Base-by-base conservation (phyloP, 92 coral and sea anemone genomes). In the Parazoanthus darwini region DNA sequence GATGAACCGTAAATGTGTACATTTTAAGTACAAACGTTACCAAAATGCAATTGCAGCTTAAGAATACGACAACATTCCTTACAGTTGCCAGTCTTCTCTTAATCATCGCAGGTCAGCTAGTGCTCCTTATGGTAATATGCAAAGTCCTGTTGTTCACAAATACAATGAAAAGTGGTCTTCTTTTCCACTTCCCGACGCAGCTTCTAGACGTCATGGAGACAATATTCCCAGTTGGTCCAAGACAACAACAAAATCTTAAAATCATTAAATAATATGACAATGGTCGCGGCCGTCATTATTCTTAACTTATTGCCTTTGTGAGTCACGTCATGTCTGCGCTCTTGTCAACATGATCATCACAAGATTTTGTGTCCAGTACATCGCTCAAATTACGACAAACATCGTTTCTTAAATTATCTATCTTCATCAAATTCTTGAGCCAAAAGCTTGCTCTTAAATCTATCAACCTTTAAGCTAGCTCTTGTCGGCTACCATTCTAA, bases 1-100 rank as follows among this genome's bases (percentile, higher is more conserved):
- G 66, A n/a, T 23, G 46, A 46, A 84, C 68, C 2, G 78, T 29
- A 0, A 71, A 33, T 4, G 68, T 72, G 87, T 84, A 84, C 87
- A 84, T 70, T 79, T 84, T 84, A 79, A 84, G 71, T 20, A 84
- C 7, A 44, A 84, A 73, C 3, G 87, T 84, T 44, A 71, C 23
- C 15, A 84, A 46, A 71, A 84, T 48, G 37, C 87, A 68, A 8
- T 48, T 84, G 78, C 77, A 70, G 13, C 67, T 78, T 6, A 84
- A 54, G n/a, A 84, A 84, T 13, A 84, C 23, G 42, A 71, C 42
- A 3, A 50, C 63, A 26, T 51, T 84, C 66, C 26, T 70, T 50
- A 84, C 26, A 26, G 87, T 83, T 3, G 87, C 77, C 63, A 26
- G 26, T 71, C 87, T 56, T 84, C 87, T 44, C 68, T 84, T 84